Conservation (phyloP, 2,797 vertebrate species). For the Typhlichthys eigenmanni region DNA sequence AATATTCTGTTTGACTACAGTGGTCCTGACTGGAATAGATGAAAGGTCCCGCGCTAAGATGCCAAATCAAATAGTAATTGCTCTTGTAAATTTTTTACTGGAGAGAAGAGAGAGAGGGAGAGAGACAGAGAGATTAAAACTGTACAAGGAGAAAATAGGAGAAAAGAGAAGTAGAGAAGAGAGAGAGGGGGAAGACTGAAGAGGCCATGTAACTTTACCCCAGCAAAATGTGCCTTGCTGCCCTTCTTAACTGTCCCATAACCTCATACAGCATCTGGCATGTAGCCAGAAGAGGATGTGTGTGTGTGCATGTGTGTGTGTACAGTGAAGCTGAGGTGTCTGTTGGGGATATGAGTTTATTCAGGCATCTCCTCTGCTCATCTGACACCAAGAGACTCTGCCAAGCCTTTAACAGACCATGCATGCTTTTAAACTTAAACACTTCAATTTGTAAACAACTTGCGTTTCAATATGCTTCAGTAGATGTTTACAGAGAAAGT, state of each 20-base stretch:
- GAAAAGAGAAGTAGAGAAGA: constrained; percentile 1
- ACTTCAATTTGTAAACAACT: neutral
- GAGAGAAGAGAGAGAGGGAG: neutral
- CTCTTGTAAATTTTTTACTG: constrained; percentile 47
- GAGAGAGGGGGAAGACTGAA: constrained; percentile 14
- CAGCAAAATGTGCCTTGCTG: constrained; percentile 71
- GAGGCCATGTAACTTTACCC: constrained; percentile 64
- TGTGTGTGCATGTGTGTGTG: constrained; percentile 21
- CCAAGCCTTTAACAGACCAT: constrained; percentile 24
- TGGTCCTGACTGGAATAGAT: constrained; percentile 28
- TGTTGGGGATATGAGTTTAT: constrained; percentile 22
- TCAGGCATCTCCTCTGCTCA: constrained; percentile 10
- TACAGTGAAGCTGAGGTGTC: constrained; percentile 30
- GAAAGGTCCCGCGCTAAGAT: constrained; percentile 33
- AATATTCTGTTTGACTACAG: too few species aligned
- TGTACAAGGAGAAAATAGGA: constrained; percentile 5
- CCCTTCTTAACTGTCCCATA: constrained; percentile 63
- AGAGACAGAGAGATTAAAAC: neutral
- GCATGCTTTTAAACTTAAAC: constrained; percentile 36
- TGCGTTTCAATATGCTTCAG: constrained; percentile 3
- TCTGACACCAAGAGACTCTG: constrained; percentile 23
- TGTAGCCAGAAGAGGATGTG: constrained; percentile 38
- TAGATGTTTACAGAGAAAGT: constrained; percentile 9
- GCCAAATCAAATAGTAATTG: constrained; percentile 29
- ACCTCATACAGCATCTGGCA: constrained; percentile 43